phyloP scores from a whole-genome alignment of 1,140 invertebrate species.

The Drosophila littoralis region DNA sequence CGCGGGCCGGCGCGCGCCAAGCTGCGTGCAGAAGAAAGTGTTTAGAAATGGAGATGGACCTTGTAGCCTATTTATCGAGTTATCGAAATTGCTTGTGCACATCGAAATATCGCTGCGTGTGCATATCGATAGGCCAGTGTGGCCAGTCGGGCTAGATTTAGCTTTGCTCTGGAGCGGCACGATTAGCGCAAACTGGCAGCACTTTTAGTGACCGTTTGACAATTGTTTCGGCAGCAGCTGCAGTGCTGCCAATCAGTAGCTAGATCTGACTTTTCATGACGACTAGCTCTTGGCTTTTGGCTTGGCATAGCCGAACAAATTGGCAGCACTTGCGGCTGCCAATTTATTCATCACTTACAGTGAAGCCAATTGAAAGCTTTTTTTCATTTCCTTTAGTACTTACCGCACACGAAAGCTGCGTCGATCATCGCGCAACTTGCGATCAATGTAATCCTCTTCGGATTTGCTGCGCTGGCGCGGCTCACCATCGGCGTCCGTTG shows the following conservation, averaged over 20 bases:
- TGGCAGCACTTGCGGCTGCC: not conserved
- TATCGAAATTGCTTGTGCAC: too few relatives aligned
- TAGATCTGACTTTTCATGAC: too few relatives aligned
- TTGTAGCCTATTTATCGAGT: too few relatives aligned
- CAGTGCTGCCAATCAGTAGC: too few relatives aligned
- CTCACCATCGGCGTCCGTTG: conserved; percentile 70
- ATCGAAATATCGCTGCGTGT: not conserved
- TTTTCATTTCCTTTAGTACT: not conserved
- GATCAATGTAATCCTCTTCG: conserved; percentile 81
- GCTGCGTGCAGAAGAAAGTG: conserved; percentile 70
- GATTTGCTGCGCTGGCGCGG: conserved; percentile 78
- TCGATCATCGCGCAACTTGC: conserved; percentile 71
- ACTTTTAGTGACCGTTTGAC: too few relatives aligned
- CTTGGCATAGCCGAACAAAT: not conserved
- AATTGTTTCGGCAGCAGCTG: too few relatives aligned
- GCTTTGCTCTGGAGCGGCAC: too few relatives aligned
- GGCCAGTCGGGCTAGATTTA: not conserved
- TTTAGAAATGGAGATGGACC: not conserved
- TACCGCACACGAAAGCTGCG: conserved; percentile 86
- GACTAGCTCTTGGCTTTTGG: too few relatives aligned
- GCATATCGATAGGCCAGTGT: not conserved
- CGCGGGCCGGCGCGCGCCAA: conserved; percentile 88
- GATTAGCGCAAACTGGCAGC: too few relatives aligned
- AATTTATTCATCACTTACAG: too few relatives aligned
- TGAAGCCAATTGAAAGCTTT: too few relatives aligned